Evolutionary conservation across 2,888 invertebrate genomes (phyloP), one percentile per base, ranked within the genome.

Genomic region (Frankliniella fusca): DNA sequence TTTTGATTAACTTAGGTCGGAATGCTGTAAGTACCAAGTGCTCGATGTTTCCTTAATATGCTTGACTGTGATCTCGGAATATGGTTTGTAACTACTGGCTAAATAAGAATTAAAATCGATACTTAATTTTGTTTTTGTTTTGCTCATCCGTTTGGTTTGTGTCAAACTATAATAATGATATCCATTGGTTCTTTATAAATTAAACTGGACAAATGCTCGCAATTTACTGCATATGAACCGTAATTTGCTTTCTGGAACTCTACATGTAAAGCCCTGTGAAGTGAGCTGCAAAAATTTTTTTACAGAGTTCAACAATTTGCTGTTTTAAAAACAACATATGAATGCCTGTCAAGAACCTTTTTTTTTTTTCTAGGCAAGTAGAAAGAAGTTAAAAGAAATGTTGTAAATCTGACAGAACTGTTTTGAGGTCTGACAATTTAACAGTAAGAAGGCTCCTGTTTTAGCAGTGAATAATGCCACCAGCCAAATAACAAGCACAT

Each of bases 51-150:
- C 70, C 23, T 11, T 76, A 27, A 27, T 27, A 76, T 76, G 70
- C 70, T 76, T 76, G 70, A 76, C 70, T 76, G 70, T 76, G 70
- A 76, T 76, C 70, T 76, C 70, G 27, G 27, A 76, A 76, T 76
- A 76, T 76, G 70, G 70, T 76, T 76, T 76, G 23, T 76, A 76
- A 76, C 23, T 76, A 27, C 23, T 76, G 27, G 27, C 27, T 1
- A 76, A 23, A 76, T 27, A 76, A 23, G 12, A 61, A 61, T 23
- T 76, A 27, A 27, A 76, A 76, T 27, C 27, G 70, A 76, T 76
- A 76, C 70, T 76, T 76, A 76, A 70, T 27, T 23, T 76, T n/a
- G n/a, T 23, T 76, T 76, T 27, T 27, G 15, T 61, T 61, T 61
- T 12, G 27, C 70, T 76, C 70, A 76, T 23, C 8, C 9, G 27